Evolutionary conservation across 2,888 invertebrate species (phyloP), one percentile per base, ranked within the genome.

Genomic region (Autographa pulchrina): DNA sequence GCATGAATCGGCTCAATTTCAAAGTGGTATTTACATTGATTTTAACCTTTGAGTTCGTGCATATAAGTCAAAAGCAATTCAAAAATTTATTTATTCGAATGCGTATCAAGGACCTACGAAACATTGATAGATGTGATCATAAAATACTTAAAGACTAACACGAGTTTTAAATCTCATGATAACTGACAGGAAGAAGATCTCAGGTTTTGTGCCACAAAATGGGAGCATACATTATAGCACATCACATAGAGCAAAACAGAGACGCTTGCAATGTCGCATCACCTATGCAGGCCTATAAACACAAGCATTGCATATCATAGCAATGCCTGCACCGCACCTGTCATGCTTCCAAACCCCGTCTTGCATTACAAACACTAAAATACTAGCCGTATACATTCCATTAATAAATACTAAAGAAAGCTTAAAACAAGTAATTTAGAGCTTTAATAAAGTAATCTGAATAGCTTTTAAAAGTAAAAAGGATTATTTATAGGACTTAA

Each of bases 401-500:
- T 25, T 56, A 13, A 56, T 43, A 16, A 41, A 11, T 41, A 13
- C 25, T 25, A 25, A 25, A 2, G 25, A 25, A 25, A 25, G 25
- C 25, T 25, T 25, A 25, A 25, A 25, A 35, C 8, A 38, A 38
- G 38, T 11, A 1, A 38, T 11, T 38, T 38, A 11, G 38, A 38
- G 11, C 11, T 11, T 11, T 38, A 38, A 11, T 38, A 38, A 38
- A 38, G 38, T 38, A 48, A 48, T 48, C 25, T 56, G 20, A 20
- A 25, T 4, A 25, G 25, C 16, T 48, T n/a, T 7, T n/a, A 41
- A 56, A n/a, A 20, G 43, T 65, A 14, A 16, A 25, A 66, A 67
- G 14, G 16, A 38, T 68, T 65, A 65, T 41, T 54, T n/a, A n/a
- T n/a, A n/a, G 62, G 43, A n/a, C 67, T 69, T 77, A 25, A 59